Conservation (phyloP, 2,888 invertebrate genomes). For the Pristionchus entomophagus region DNA sequence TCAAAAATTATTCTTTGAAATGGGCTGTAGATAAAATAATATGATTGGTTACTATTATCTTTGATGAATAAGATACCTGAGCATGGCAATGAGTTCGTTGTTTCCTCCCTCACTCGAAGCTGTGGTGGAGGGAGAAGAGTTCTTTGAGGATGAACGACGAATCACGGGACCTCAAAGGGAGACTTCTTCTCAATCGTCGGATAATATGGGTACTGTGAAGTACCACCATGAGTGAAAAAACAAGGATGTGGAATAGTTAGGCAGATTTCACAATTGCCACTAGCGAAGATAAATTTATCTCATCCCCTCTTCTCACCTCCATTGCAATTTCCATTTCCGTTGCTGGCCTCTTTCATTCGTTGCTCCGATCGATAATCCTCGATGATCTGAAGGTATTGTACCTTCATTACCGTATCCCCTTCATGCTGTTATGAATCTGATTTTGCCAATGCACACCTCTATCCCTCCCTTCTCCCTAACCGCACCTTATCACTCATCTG, state of each 20-base stretch:
- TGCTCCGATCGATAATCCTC: background rate
- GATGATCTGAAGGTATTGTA: constrained; percentile 50
- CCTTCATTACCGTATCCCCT: constrained; percentile 46
- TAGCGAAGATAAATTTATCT: too few species aligned
- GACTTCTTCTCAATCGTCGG: background rate
- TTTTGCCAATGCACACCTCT: background rate
- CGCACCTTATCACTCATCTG: constrained; percentile 77
- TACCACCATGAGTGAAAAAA: too few species aligned
- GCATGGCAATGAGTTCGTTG: constrained; percentile 9
- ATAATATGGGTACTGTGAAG: too few species aligned
- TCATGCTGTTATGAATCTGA: background rate
- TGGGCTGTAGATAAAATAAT: too few species aligned
- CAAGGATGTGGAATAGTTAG: too few species aligned
- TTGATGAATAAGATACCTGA: background rate
- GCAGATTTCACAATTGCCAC: too few species aligned
- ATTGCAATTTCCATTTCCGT: constrained; percentile 23
- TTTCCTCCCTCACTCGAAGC: constrained; percentile 1
- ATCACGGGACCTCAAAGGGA: background rate
- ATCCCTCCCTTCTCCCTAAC: background rate
- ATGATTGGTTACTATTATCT: too few species aligned
- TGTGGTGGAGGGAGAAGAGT: constrained; percentile 14
- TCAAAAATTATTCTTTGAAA: too few species aligned
- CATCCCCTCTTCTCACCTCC: background rate
- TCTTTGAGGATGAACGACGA: constrained; percentile 37
- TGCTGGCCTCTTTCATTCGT: background rate